A percentile compares a stretch with the other conserved stretches of the same genome.
Conservation (phyloP, 2,888 invertebrate species). For the Andrena camellia region DNA sequence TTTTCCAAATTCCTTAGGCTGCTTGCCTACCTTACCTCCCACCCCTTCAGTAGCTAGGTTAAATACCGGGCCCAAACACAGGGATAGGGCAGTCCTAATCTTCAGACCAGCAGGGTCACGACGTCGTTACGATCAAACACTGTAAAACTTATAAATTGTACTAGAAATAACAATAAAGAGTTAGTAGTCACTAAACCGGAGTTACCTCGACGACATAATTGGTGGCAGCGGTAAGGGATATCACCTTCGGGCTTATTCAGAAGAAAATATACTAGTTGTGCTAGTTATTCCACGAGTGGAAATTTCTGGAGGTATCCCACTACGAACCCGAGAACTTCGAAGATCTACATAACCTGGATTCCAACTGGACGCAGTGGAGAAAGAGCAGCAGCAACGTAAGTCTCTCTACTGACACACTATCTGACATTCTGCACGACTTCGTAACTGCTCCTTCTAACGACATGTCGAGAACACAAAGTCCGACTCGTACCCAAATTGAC, state of each 20-base stretch:
- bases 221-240: slow-evolving; percentile 41
- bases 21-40: too few species aligned
- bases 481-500: neutral
- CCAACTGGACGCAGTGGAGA: slow-evolving; percentile 26
- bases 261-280: slow-evolving; percentile 26
- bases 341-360: slow-evolving; percentile 4
- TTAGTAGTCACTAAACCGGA: too few species aligned
- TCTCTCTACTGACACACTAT: slow-evolving; percentile 12
- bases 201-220: slow-evolving; percentile 36
- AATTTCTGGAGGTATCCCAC: slow-evolving; percentile 27
- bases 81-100: too few species aligned
- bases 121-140: too few species aligned
- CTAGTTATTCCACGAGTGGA: slow-evolving; percentile 30
- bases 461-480: slow-evolving; percentile 33
- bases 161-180: too few species aligned
- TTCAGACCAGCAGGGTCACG: too few species aligned
- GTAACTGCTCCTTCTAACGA: slow-evolving; percentile 19
- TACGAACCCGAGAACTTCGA: slow-evolving; percentile 19
- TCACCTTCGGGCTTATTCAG: slow-evolving; percentile 17
- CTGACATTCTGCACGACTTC: slow-evolving; percentile 2
- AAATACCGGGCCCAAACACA: too few species aligned
- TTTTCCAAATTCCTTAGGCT: too few species aligned
- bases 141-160: too few species aligned
- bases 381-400: slow-evolving; percentile 25
- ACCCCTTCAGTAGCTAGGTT: too few species aligned